Conservation (phyloP, 2,113 vertebrate genomes). For the Mesocricetus auratus region DNA sequence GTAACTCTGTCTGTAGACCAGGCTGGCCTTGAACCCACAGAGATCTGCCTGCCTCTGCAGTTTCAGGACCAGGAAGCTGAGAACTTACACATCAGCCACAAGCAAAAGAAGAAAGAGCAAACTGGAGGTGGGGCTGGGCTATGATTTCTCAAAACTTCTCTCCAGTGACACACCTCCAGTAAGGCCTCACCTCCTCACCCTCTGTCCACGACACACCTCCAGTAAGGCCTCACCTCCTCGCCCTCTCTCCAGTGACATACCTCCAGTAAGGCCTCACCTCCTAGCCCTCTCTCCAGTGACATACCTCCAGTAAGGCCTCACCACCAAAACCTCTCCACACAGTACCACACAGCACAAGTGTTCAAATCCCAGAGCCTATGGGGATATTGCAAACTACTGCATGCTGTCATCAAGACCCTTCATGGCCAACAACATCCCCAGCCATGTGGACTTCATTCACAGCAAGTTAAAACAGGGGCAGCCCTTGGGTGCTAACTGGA, state of each 20-base stretch:
- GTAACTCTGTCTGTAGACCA: neutral
- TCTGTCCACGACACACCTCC: neutral
- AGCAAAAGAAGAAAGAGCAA: neutral
- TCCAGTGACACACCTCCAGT: neutral
- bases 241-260: neutral
- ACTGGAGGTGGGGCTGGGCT: neutral
- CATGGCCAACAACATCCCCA: fast-evolving
- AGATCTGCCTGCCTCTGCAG: neutral
- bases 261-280: neutral
- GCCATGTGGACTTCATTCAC: no score
- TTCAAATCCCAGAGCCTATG: neutral
- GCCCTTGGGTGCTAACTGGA: neutral
- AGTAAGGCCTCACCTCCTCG: neutral
- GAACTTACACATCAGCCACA: neutral
- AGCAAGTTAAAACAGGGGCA: neutral
- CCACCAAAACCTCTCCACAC: no score
- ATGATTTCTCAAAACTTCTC: neutral
- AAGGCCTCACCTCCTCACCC: neutral
- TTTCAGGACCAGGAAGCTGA: neutral
- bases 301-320: neutral
- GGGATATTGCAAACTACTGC: neutral
- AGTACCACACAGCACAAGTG: neutral
- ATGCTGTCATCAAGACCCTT: neutral
- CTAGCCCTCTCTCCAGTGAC: neutral
- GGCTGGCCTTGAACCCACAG: neutral